Base-by-base conservation (phyloP, 2,113 vertebrate species). In the Notechis scutatus region DNA sequence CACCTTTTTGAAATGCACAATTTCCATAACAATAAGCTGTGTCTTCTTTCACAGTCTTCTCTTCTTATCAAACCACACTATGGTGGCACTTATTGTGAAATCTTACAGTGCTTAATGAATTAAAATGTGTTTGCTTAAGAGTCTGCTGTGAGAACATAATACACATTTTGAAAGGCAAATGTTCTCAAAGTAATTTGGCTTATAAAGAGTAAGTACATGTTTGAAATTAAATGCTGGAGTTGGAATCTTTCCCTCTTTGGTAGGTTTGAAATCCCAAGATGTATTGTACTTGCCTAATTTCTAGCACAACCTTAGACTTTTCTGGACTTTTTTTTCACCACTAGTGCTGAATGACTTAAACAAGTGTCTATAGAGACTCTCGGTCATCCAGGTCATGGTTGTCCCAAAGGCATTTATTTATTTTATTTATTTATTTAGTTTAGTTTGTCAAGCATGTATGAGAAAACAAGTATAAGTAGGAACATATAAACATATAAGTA, bases 41-140 rank as follows among this genome's bases (percentile, higher is more conserved):
- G 24, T 92, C 34, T n/a, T 90, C 95, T 50, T 91, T 0, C 59
- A 39, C 2, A 93, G 34, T 87, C 2, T 92, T 93, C 47, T 94
- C 9, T 93, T 92, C 89, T 90, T 85, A 69, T 59, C 52, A 94
- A 94, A 54, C 1, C 0, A 3, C 55, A 85, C 39, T 59, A 57
- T 21, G 0, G 5, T 91, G 91, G 55, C 87, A 47, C 14, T 89
- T 94, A 64, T 90, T 92, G 85, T 11, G 34, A 87, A 93, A 0
- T 1, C 86, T 96, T 87, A 85, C 42, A 89, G 11, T 1, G 88
- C 6, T 59, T 93, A 91, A 56, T 29, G 21, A 47, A 92, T 7
- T 0, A 6, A 24, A 94, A 91, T 0, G 0, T 81, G 3, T 92
- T 91, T 85, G 8, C 87, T 92, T 59, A 92, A 23, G 89, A 88